Evolutionary conservation across 2,888 invertebrate genomes (phyloP).

Genomic region (Eupithecia subfuscata): DNA sequence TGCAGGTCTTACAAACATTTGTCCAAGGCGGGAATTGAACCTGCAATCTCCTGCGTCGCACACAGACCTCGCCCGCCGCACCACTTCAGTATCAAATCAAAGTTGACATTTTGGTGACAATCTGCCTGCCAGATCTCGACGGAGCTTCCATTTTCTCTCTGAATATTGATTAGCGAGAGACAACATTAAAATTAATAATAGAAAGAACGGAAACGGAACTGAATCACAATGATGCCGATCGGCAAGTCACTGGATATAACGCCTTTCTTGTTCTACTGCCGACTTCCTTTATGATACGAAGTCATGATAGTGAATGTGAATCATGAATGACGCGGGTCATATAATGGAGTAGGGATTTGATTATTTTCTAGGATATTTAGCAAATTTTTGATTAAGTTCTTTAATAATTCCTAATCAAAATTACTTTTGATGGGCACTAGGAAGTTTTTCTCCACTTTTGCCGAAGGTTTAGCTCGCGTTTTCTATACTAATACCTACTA

Average conservation of each 20-base stretch:
- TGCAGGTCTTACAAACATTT: too few species aligned
- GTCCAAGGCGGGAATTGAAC: too few species aligned
- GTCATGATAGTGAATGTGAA: background rate
- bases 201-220: constrained; percentile 37
- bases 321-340: background rate
- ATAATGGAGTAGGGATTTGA: background rate
- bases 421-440: too few species aligned
- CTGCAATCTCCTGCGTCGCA: too few species aligned
- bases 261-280: constrained; percentile 8
- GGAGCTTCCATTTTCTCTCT: background rate
- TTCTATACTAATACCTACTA: too few species aligned
- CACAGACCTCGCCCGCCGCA: too few species aligned
- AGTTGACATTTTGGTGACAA: background rate
- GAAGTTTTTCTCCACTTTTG: too few species aligned
- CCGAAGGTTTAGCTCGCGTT: too few species aligned
- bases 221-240: constrained; percentile 33
- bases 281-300: constrained; percentile 10
- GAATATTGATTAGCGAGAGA: constrained; percentile 8
- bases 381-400: too few species aligned
- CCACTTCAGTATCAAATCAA: too few species aligned
- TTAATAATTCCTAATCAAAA: too few species aligned
- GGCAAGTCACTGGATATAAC: constrained; percentile 1
- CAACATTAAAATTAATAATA: constrained; percentile 24
- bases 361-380: background rate
- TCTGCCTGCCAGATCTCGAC: background rate